A percentile compares a stretch with the other conserved stretches of the same genome.
phyloP scores from a whole-genome alignment of 2,797 vertebrate genomes.

The Eurystomus glaucurus region DNA sequence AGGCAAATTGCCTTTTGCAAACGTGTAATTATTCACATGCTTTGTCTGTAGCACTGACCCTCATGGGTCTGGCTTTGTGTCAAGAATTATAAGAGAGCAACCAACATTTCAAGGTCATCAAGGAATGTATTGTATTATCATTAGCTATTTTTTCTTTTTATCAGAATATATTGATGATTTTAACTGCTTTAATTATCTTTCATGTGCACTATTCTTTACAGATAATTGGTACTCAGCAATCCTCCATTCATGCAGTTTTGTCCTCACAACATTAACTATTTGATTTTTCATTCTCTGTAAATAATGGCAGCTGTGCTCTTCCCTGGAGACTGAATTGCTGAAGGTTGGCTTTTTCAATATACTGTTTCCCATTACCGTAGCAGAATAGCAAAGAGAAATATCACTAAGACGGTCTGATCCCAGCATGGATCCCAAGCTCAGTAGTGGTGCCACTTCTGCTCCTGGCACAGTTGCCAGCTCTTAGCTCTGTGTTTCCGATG shows the following conservation, averaged over 20 bases:
- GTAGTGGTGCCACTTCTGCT: background rate
- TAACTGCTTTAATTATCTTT: constrained; percentile 30
- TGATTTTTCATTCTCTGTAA: constrained; percentile 71
- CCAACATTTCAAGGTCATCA: constrained; percentile 9
- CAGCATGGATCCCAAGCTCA: background rate
- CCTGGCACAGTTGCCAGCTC: background rate
- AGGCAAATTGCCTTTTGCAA: constrained; percentile 34
- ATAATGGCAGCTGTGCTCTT: constrained; percentile 53
- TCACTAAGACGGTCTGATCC: constrained; percentile 1
- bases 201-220: background rate
- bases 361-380: background rate
- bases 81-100: background rate
- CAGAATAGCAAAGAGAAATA: background rate
- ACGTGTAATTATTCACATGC: background rate
- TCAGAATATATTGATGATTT: constrained; percentile 18
- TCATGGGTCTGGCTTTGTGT: background rate
- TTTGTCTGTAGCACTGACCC: constrained; percentile 2
- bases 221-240: constrained; percentile 30
- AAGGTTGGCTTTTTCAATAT: constrained; percentile 33
- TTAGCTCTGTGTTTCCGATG: background rate
- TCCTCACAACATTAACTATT: constrained; percentile 58
- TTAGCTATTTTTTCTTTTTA: constrained; percentile 23
- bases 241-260: constrained; percentile 21
- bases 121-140: background rate
- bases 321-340: constrained; percentile 6